Evolutionary conservation across 2,888 invertebrate genomes (phyloP), one percentile per base, ranked within the genome.

Genomic region (Spodoptera picta): DNA sequence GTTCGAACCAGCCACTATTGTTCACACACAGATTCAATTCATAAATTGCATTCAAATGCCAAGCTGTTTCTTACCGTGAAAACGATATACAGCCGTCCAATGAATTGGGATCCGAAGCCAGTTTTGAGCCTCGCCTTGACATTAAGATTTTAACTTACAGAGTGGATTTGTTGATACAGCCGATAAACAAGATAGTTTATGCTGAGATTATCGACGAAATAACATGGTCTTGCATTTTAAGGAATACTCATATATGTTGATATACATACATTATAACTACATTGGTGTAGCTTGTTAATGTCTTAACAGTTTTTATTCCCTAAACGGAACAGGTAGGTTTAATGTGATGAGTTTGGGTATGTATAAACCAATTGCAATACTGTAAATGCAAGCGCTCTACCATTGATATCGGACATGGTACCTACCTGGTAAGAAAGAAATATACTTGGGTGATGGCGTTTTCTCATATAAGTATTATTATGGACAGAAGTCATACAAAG

Each of bases 11-110:
- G 43, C 41, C 23, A 50, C 45, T 44, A 19, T 46, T 44, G 11
- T 27, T 52, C 53, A 50, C 50, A 36, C 53, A 50, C 50, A 36
- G 24, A 42, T 56, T 36, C 52, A 50, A 68, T 63, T 60, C 44
- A 49, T 19, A 43, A 66, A 60, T 48, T 52, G 12, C 19, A 59
- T 19, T 44, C n/a, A 57, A 73, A 64, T 62, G 44, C 9, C 50
- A 61, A 54, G 27, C 19, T 43, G 50, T 48, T 50, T 58, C n/a
- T 24, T 54, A 44, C n/a, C 43, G 44, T 52, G 52, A 23, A 61
- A 69, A 46, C 61, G 23, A 53, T 62, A 44, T 36, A 36, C 48
- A 46, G 11, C 43, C 42, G 50, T 49, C 12, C 52, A 41, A 60
- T 67, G 63, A 62, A 58, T 53, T 62, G 41, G 46, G 14, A 48